Base-by-base conservation (phyloP, 2,113 vertebrate species). In the Paradoxurus hermaphroditus region DNA sequence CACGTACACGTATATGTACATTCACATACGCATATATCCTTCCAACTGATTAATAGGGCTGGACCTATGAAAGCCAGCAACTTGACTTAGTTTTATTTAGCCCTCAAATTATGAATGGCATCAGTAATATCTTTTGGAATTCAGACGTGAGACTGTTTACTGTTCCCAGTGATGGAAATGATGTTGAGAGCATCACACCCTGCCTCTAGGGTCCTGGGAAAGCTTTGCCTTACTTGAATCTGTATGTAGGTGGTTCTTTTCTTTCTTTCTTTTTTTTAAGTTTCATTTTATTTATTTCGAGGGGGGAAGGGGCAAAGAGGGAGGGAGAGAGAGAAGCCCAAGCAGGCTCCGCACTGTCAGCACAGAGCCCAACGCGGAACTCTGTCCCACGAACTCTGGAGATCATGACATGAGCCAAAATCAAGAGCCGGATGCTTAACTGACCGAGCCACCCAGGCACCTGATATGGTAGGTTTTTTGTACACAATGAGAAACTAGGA, bases 61-160 rank as follows among this genome's bases (percentile, higher is more conserved):
- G 49, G 79, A 59, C 53, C 62, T 84, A 1, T 84, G 78, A 70
- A 93, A 97, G 70, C 39, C 90, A 97, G 83, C 62, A 65, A 78
- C 72, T 90, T 78, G 25, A 41, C 75, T 92, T 36, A 1, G 27
- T 95, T 95, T 95, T 73, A 95, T 85, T 93, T 96, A 96, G 93
- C 91, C 73, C 31, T 70, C 72, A 97, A 78, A 97, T 95, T 94
- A 56, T 91, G 95, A 92, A 79, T 85, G 79, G 90, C 62, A 83
- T 94, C 93, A 82, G 59, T 86, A 70, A 86, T 97, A 86, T 90
- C 87, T 94, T 97, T 91, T 65, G 94, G 90, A 95, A 95, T 94
- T 90, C 65, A 83, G 87, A 86, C 53, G 53, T 92, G 92, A 68
- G 94, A 53, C 83, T 83, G 83, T 90, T 94, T 67, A 44, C 89